Base-by-base conservation (phyloP, 2,888 invertebrate species). In the Ellobium chinense region DNA sequence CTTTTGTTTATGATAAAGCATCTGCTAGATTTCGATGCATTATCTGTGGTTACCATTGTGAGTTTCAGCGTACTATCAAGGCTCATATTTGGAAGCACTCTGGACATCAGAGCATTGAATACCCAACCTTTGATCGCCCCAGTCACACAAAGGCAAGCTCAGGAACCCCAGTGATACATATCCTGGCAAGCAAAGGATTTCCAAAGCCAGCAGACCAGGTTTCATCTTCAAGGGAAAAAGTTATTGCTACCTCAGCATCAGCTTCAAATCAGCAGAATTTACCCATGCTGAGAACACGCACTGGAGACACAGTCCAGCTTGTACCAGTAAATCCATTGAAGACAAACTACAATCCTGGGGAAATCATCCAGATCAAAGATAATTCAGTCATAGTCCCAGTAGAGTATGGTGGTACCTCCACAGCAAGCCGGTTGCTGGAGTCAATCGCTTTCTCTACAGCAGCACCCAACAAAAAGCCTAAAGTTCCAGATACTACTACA, bases 1-100 rank as follows among this genome's bases (percentile, higher is more conserved):
- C 86, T 34, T 89, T 90, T 79, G 84, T 86, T 29, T 89, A 89
- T 78, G 89, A 91, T 66, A 83, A 85, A 34, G 79, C 82, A 7
- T 85, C 86, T 36, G 90, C 90, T 0, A 80, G 89, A 62, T 92
- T 89, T 78, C 82, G 87, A 21, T 92, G 92, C 82, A 89, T 89
- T 2, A 88, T 92, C 27, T 92, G 92, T 84, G 89, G 91, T 21
- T 92, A 92, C 77, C 88, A 89, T 34, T 92, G 91, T 80, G 92
- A 92, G 76, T 90, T 88, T 70, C 91, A 92, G 80, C 85, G 92
- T 37, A 92, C 91, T 54, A 91, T 92, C 69, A 92, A 92, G 85
- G 91, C 92, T 18, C 92, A 92, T 81, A 90, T 92, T 36, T 92
- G 92, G 92, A 92, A 91, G 81, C 92, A 92, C 82, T 91, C 91